Evolutionary conservation across 2,113 vertebrate species (phyloP).

Genomic region (Corythornis cristatus): DNA sequence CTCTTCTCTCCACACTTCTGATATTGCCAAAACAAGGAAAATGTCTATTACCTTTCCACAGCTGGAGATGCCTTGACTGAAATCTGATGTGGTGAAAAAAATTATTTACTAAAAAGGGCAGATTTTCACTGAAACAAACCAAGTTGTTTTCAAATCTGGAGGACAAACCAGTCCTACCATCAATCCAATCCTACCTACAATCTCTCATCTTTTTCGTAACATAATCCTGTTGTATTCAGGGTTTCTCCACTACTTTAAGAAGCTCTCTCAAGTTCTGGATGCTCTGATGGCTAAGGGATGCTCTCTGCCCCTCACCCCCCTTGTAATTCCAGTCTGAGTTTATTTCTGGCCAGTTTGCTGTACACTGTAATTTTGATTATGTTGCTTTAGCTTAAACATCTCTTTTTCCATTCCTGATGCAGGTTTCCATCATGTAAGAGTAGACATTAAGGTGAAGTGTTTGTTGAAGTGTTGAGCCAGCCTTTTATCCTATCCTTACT

Average conservation of each 20-base stretch:
- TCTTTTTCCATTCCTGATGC: background rate
- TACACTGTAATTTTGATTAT: background rate
- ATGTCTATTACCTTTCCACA: background rate
- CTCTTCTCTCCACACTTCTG: background rate
- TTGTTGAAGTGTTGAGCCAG: background rate
- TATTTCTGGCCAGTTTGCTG: background rate
- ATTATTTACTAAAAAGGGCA: background rate
- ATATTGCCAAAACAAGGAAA: background rate
- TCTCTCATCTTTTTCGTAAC: background rate
- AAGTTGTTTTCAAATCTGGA: background rate
- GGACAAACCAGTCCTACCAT: background rate
- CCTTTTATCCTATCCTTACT: background rate
- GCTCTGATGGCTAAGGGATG: background rate
- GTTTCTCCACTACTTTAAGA: background rate
- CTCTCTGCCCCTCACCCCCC: rapidly evolving
- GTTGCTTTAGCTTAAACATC: background rate
- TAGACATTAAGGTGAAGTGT: background rate
- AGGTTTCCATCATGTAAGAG: background rate
- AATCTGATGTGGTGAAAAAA: background rate
- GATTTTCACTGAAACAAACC: background rate
- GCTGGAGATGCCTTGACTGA: background rate
- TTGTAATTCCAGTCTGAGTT: background rate
- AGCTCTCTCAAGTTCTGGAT: background rate
- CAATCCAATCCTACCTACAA: background rate
- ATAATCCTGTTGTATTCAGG: background rate